Base-by-base conservation (phyloP, 2,113 vertebrate genomes). In the Neogobius melanostomus region DNA sequence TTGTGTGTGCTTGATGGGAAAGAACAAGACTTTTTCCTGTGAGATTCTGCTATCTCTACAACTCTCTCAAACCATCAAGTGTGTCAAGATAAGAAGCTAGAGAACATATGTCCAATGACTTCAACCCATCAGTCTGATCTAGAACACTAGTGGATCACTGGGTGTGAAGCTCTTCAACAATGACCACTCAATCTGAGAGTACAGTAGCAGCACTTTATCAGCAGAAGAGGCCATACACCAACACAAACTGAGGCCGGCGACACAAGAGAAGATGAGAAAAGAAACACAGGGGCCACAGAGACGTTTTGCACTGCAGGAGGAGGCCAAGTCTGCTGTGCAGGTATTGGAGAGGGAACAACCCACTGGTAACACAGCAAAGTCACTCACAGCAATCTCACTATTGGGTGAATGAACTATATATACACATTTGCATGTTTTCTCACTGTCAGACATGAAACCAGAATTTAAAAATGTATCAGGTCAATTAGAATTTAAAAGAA, bases 171-270 rank as follows among this genome's bases (percentile, higher is more conserved):
- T 68, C 74, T 76, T 48, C 70, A 66, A 76, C 73, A 80, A 63
- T 76, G 80, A 84, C 74, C 69, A 44, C 60, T 82, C 75, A 65
- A 15, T 76, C 17, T 9, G 64, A 51, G 12, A 49, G 77, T 74
- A 76, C 72, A 72, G 81, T 56, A 61, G 66, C 71, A 60, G 15
- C 21, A 47, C 62, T 79, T 16, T 50, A 69, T 74, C 80, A 83
- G 82, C 82, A 73, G 83, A 84, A 74, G 46, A 79, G 75, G 63
- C 76, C 76, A 82, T 69, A 84, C 83, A 89, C 83, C 85, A 73
- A 61, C 79, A 87, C 80, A 82, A 81, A 86, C 79, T 70, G 76
- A 77, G 74, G 68, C 81, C 67, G 79, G 67, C 73, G 76, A 83
- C 82, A 72, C 70, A 71, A 75, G 76, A 80, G 76, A 83, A 71